Evolutionary conservation across 1,140 invertebrate genomes (phyloP).

Genomic region (Lithobius niger): DNA sequence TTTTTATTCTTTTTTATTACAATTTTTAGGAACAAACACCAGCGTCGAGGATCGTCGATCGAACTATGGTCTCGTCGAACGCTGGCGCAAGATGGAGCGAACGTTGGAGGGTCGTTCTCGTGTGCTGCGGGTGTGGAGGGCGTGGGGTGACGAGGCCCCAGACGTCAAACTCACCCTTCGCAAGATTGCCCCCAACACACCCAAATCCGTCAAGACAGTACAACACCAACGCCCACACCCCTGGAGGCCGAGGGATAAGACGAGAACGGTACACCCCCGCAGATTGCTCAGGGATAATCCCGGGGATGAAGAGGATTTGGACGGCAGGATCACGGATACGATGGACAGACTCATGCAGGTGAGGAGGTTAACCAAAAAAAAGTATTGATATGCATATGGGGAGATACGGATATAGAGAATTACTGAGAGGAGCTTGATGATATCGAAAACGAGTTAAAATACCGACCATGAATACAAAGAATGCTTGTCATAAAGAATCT

Average conservation of each 20-base stretch:
- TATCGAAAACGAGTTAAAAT: too few relatives aligned
- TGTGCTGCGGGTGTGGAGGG: slow-evolving; percentile 55
- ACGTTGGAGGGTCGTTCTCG: slow-evolving; percentile 49
- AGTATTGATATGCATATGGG: too few relatives aligned
- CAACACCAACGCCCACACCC: slow-evolving; percentile 6
- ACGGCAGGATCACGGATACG: slow-evolving; percentile 30
- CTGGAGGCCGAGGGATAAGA: slow-evolving; percentile 7
- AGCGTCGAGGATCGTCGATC: slow-evolving; percentile 21
- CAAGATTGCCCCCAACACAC: slow-evolving; percentile 21
- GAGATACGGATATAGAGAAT: too few relatives aligned
- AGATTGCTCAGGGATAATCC: slow-evolving; percentile 9
- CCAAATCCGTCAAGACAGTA: slow-evolving; percentile 14
- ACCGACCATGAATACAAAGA: too few relatives aligned
- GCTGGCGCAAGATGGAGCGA: slow-evolving; percentile 47
- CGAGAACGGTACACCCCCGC: slow-evolving; percentile 17
- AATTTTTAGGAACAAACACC: too few relatives aligned
- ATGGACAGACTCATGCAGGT: slow-evolving; percentile 53
- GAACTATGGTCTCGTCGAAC: slow-evolving; percentile 43
- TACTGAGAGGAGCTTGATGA: too few relatives aligned
- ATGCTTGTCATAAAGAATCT: too few relatives aligned
- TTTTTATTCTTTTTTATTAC: too few relatives aligned
- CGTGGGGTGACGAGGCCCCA: slow-evolving; percentile 55
- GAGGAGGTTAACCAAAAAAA: too few relatives aligned
- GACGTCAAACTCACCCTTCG: slow-evolving; percentile 44
- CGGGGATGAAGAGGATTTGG: slow-evolving; percentile 7